Conservation (phyloP, 2,888 invertebrate species). For the Luperina nickerlii region DNA sequence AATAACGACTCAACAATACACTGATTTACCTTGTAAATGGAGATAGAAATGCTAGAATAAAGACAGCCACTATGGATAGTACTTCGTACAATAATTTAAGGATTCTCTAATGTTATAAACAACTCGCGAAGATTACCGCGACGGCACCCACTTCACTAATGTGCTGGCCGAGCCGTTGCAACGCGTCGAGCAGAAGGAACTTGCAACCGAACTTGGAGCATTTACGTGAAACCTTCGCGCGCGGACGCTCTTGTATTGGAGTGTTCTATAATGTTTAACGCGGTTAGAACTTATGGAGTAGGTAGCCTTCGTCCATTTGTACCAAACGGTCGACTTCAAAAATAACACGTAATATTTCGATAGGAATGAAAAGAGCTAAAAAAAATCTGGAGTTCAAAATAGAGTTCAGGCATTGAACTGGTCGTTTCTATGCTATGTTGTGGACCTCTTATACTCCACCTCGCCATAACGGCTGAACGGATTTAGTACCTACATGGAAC, state of each 20-base stretch:
- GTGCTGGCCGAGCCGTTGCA: conserved; percentile 85
- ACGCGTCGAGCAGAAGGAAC: conserved; percentile 83
- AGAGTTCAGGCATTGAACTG: conserved; percentile 5
- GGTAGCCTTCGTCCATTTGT: neutral
- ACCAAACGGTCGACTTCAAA: neutral
- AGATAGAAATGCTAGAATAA: conserved; percentile 33
- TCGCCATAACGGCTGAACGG: neutral
- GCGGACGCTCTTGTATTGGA: conserved; percentile 95
- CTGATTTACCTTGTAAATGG: conserved; percentile 30
- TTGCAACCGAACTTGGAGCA: conserved; percentile 94
- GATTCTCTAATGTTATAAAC: conserved; percentile 37
- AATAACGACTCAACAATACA: conserved; percentile 17
- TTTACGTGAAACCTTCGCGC: conserved; percentile 95
- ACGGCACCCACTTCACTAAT: conserved; percentile 80
- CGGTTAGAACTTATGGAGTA: conserved; percentile 16
- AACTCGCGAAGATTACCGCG: conserved; percentile 71
- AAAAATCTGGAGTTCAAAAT: too few relatives aligned
- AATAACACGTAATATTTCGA: neutral
- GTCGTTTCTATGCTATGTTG: neutral
- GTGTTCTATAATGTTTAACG: conserved; percentile 70
- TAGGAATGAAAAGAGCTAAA: neutral
- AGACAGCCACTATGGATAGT: conserved; percentile 32
- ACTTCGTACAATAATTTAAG: conserved; percentile 18
- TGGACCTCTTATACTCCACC: neutral
- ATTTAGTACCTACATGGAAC: neutral